Evolutionary conservation across 1,140 invertebrate species (phyloP), one percentile per base, ranked within the genome.

Genomic region (Drosophila sp.): DNA sequence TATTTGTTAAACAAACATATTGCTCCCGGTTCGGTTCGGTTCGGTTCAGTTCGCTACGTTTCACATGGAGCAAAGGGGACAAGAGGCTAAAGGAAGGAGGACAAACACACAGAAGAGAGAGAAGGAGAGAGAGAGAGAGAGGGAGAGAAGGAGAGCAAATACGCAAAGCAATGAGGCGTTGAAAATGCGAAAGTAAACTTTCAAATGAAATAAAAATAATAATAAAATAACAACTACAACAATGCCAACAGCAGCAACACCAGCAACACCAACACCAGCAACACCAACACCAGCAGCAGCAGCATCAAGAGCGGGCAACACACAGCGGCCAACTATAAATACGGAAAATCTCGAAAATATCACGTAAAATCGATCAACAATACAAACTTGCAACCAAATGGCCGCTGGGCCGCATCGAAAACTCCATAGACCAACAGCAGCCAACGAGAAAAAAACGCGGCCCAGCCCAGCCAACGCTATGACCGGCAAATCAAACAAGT

Each of bases 331-430:
- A 67, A 84, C 74, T 85, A 91, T 91, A 91, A 91, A 91, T 91
- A 91, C 90, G 83, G 83, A 91, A 91, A 91, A 91, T 89, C 83
- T 91, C 86, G 80, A 90, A 91, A 91, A 91, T 91, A 91, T 91
- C 90, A 91, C 90, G 90, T 91, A 91, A 91, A 91, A 91, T 91
- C 90, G 90, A 91, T 91, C 90, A 91, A 91, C 90, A 91, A 90
- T 90, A 91, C 90, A 91, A 90, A 91, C 90, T 91, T 91, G 89
- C 83, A 91, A 62, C 81, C 86, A 70, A 90, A 89, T 89, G 85
- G 80, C 71, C 78, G 72, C 60, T 80, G 79, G 67, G 50, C 70
- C 60, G 58, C 58, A 54, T 33, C 41, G 44, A 32, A 30, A 61
- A 30, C 57, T 50, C 81, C 66, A 70, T 68, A 69, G 54, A 74